Conservation (phyloP, 2,888 invertebrate species). For the Aleiodes testaceus region DNA sequence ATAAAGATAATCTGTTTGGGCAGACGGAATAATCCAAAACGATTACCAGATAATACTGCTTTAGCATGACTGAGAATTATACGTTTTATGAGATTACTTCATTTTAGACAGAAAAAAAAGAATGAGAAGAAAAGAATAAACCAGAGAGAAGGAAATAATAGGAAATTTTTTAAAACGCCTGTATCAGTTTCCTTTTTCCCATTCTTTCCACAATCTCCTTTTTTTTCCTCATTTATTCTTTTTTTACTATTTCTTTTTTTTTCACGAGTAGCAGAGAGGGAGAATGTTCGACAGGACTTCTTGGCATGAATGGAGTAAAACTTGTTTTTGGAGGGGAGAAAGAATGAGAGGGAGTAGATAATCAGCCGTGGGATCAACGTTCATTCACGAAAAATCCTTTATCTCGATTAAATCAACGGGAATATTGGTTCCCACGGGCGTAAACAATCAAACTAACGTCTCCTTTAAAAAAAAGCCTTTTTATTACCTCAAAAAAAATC, state of each 20-base stretch:
- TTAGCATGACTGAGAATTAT: conserved; percentile 32
- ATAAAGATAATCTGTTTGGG: conserved; percentile 36
- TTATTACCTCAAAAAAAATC: not conserved
- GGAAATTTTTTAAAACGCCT: conserved; percentile 31
- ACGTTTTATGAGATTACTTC: conserved; percentile 31
- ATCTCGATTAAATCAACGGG: conserved; percentile 53
- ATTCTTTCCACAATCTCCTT: not conserved
- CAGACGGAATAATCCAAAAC: conserved; percentile 41
- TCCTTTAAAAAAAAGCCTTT: not conserved
- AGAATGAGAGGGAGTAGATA: conserved; percentile 43
- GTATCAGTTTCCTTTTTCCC: conserved; percentile 28
- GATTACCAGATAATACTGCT: conserved; percentile 23
- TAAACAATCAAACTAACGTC: conserved; percentile 54
- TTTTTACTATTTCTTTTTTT: conserved; percentile 5
- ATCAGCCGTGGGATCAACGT: conserved; percentile 53
- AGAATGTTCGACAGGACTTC: conserved; percentile 22
- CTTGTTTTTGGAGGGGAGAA: conserved; percentile 12
- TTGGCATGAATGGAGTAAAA: conserved; percentile 30
- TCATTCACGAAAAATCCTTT: conserved; percentile 67
- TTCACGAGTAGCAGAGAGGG: not conserved
- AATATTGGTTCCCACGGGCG: conserved; percentile 64
- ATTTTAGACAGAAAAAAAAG: conserved; percentile 14
- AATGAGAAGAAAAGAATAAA: conserved; percentile 16
- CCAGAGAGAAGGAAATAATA: conserved; percentile 21
- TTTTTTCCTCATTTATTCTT: not conserved